Percentiles rank a stretch among this genome's conserved stretches.
These are phyloP conservation scores for Chydorus sphaericus DNA, from an alignment of 2,888 invertebrate species.

Conservation along the genomic window DNA sequence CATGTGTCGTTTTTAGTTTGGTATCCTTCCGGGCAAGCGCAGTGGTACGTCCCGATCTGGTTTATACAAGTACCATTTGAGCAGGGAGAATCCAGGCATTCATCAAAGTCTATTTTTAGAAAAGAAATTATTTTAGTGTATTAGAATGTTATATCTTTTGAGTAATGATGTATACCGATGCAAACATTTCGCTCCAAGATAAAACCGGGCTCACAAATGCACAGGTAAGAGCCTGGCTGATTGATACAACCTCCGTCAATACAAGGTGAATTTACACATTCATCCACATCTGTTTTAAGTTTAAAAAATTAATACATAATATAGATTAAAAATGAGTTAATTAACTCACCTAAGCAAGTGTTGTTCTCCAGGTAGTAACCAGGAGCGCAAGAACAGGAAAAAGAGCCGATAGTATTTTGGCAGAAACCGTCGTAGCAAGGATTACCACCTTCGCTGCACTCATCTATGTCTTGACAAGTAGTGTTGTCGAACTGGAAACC, in stretches of 20 bases:
- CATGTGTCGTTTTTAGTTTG: slow-evolving; percentile 35
- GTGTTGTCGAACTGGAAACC: slow-evolving; percentile 4
- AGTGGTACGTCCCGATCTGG: slow-evolving; percentile 39
- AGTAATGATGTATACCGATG: too few species aligned
- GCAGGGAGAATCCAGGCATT: slow-evolving; percentile 37
- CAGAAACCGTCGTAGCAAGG: slow-evolving; percentile 34
- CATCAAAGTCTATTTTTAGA: slow-evolving; percentile 36
- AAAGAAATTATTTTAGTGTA: background rate
- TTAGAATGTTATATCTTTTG: too few species aligned
- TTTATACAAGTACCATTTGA: slow-evolving; percentile 40
- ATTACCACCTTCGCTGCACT: slow-evolving; percentile 34
- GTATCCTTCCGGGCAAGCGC: slow-evolving; percentile 38
- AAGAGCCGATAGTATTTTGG: slow-evolving; percentile 40
- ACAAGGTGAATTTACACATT: slow-evolving; percentile 22
- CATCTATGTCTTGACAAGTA: slow-evolving; percentile 36
- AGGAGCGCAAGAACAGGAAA: slow-evolving; percentile 37
- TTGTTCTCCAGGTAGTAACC: slow-evolving; percentile 34
- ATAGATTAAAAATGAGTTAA: background rate
- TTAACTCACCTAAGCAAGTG: slow-evolving; percentile 6
- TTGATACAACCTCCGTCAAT: slow-evolving; percentile 23
- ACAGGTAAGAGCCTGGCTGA: slow-evolving; percentile 18
- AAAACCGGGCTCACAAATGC: slow-evolving; percentile 23
- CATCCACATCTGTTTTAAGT: slow-evolving; percentile 23
- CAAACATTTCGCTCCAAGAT: slow-evolving; percentile 18
- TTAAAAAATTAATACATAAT: background rate